Conservation (phyloP, 2,888 invertebrate species). For the Synanthedon andrenaeformis region DNA sequence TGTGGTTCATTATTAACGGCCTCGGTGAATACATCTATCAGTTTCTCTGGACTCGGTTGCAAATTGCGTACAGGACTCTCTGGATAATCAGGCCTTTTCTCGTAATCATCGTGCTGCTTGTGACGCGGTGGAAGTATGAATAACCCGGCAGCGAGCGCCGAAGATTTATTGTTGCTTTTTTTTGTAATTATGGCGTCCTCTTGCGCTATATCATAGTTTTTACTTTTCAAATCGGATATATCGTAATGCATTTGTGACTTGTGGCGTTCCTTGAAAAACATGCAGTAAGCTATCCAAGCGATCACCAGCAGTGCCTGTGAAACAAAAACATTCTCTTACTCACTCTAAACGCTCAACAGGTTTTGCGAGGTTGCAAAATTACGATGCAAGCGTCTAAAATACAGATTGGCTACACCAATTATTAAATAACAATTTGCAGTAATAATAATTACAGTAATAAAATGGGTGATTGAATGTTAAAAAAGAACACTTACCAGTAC, state of each 20-base stretch:
- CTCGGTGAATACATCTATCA: constrained; percentile 42
- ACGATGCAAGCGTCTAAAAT: not conserved
- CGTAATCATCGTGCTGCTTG: constrained; percentile 34
- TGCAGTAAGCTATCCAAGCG: constrained; percentile 53
- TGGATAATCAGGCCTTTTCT: constrained; percentile 53
- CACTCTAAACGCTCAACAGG: not conserved
- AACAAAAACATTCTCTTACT: constrained; percentile 5
- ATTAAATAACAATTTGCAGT: too few species aligned
- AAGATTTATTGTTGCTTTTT: constrained; percentile 20
- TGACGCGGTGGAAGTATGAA: constrained; percentile 46
- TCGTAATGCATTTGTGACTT: constrained; percentile 44
- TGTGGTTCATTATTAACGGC: constrained; percentile 23
- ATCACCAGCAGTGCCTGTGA: constrained; percentile 44
- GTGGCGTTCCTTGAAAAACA: constrained; percentile 53
- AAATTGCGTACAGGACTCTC: constrained; percentile 35
- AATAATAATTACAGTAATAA: too few species aligned
- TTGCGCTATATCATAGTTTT: constrained; percentile 27
- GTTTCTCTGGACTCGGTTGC: constrained; percentile 25
- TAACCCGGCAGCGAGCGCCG: constrained; percentile 35
- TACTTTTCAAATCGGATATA: constrained; percentile 39
- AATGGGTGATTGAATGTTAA: too few species aligned
- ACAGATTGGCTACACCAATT: too few species aligned
- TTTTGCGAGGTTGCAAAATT: not conserved
- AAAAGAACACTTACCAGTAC: constrained; percentile 41
- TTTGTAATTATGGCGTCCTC: constrained; percentile 16